Percentiles rank a stretch among this genome's conserved stretches.
Evolutionary conservation across 1,140 invertebrate genomes (phyloP).

Genomic region (Vollenhovia emeryi): DNA sequence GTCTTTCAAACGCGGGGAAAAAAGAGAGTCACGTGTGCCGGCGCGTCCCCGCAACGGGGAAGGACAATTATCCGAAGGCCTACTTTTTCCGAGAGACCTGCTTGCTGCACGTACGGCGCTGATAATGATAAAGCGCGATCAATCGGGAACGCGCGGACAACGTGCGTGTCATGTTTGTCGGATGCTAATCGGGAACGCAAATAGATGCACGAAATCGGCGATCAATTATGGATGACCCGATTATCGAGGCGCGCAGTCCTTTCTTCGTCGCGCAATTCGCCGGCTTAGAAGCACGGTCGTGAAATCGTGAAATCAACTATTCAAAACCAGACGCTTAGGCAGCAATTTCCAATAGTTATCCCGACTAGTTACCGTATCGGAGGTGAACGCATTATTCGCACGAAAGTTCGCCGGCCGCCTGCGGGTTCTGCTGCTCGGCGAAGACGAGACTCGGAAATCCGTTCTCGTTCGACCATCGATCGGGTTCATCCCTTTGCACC

Average conservation of each 20-base stretch:
- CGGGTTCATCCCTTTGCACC: not conserved
- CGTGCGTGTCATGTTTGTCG: not conserved
- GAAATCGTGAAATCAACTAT: slow-evolving; percentile 8
- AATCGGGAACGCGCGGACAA: not conserved
- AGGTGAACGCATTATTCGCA: not conserved
- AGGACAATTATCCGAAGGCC: slow-evolving; percentile 27
- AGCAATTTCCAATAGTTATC: slow-evolving; percentile 11
- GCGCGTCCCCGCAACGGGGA: not conserved
- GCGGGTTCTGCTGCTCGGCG: slow-evolving; percentile 4
- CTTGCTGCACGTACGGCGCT: not conserved
- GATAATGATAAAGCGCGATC: not conserved
- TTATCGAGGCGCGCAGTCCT: not conserved
- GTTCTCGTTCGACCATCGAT: slow-evolving; percentile 10
- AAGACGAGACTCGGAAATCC: not conserved
- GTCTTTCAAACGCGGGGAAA: not conserved
- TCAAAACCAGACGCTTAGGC: not conserved
- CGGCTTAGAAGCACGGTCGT: not conserved
- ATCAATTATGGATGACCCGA: slow-evolving; percentile 40
- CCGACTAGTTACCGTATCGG: not conserved
- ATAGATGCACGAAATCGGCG: slow-evolving; percentile 12
- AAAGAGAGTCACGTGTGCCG: not conserved
- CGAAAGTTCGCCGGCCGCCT: not conserved
- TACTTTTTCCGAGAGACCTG: slow-evolving; percentile 43
- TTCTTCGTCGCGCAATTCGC: not conserved
- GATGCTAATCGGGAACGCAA: slow-evolving; percentile 13